Evolutionary conservation across 2,888 invertebrate genomes (phyloP), one percentile per base, ranked within the genome.

Genomic region (Salpingus planirostris): DNA sequence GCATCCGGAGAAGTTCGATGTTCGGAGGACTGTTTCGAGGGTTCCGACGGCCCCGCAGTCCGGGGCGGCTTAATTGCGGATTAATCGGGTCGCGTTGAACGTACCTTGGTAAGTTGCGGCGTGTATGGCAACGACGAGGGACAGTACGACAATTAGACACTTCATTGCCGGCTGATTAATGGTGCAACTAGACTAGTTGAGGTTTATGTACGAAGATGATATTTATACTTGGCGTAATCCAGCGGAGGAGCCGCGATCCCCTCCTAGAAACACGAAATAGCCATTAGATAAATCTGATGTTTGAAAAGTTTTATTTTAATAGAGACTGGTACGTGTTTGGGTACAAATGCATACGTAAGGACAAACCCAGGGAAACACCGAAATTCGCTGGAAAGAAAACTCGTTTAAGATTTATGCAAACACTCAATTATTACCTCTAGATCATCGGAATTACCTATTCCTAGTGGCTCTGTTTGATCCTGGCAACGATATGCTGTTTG

Each of bases 351-450:
- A 33, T 27, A 24, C 21, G 23, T 18, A 25, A 22, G 7, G 11
- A 26, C 21, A 31, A 29, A 36, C 32, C 15, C 13, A 31, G 37
- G 37, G 37, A 37, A 37, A 23, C 30, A 37, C 37, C 8, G 7
- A 7, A 31, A 28, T 35, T 27, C 27, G 15, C 27, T 27, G 15
- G 27, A 36, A 31, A 21, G 30, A 27, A 31, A 30, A 37, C 36
- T 23, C 26, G 29, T 33, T 37, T 37, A 21, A 37, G 29, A 24
- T 22, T 27, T 37, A 22, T 30, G 28, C 33, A 37, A 37, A 37
- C 29, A 36, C 15, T 5, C 5, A 13, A 14, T 11, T 10, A 12
- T 24, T 24, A n/a, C n/a, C n/a, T n/a, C n/a, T n/a, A n/a, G n/a
- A n/a, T n/a, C n/a, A n/a, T n/a, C n/a, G n/a, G n/a, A n/a, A n/a